Evolutionary conservation across 2,797 vertebrate species (phyloP), one percentile per base, ranked within the genome.

Genomic region (Leptoclinus maculatus): DNA sequence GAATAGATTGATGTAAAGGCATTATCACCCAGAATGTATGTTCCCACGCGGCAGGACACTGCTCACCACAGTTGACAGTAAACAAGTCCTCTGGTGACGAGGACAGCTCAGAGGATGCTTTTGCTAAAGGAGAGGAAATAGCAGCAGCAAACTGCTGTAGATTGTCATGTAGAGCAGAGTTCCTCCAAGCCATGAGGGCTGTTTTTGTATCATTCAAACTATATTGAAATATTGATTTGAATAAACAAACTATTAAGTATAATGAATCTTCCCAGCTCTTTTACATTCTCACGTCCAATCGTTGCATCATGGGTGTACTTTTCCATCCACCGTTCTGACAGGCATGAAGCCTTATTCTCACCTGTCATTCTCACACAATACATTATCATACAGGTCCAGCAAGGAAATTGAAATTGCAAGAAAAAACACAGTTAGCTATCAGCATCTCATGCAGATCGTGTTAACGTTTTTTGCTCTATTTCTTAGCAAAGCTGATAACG

Each of bases 401-500:
- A 25, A 29, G 11, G 53, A 57, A 62, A 51, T 68, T 38, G 1
- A 53, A 67, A 59, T 29, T 53, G 11, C 27, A 23, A 38, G 38
- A 63, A 34, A 74, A 78, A 76, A 65, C 45, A 39, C 34, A 49
- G 21, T 62, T 57, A 27, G 27, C 47, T 70, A 58, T 84, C 74
- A 54, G 59, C 45, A 79, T 83, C 75, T 84, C 29, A 27, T 34
- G n/a, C 54, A 73, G 6, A 78, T 79, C 0, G 17, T 68, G 71
- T 79, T 84, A 76, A 85, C 63, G 71, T 83, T 82, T 2, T 64
- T 90, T 81, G 73, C 84, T 90, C 80, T 77, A 41, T 83, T 91
- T 89, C 51, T 41, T 2, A 86, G 79, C 66, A 79, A 76, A 76
- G 58, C 79, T 62, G 88, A 91, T 89, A 82, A 81, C 38, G 7